phyloP scores from a whole-genome alignment of 2,888 invertebrate genomes.

The Stenodera caucasica region DNA sequence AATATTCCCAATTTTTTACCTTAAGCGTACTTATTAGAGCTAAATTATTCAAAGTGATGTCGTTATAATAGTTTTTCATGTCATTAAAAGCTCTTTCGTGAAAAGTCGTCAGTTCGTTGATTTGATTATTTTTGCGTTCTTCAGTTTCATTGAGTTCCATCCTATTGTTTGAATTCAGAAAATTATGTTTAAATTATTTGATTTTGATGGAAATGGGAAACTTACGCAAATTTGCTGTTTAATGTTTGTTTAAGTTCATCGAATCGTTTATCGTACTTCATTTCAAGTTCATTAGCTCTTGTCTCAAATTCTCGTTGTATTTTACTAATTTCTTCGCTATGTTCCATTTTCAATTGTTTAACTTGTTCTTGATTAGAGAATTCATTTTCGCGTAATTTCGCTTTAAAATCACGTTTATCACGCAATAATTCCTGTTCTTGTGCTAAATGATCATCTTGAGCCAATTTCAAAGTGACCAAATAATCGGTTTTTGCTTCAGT shows the following conservation, averaged over 20 bases:
- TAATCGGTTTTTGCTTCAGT: constrained; percentile 84
- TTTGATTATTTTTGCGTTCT: constrained; percentile 87
- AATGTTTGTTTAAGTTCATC: constrained; percentile 71
- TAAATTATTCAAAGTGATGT: constrained; percentile 90
- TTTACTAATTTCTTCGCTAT: constrained; percentile 59
- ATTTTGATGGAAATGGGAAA: too few species aligned
- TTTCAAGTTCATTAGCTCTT: constrained; percentile 69
- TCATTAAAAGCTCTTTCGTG: constrained; percentile 86
- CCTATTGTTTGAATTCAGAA: too few species aligned
- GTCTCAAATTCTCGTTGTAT: constrained; percentile 66
- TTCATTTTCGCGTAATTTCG: constrained; percentile 69
- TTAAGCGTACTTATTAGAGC: constrained; percentile 88
- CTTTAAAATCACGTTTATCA: constrained; percentile 71
- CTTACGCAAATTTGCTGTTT: constrained; percentile 64
- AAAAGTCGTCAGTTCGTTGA: constrained; percentile 73
- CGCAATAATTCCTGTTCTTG: constrained; percentile 77
- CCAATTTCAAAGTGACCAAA: constrained; percentile 77
- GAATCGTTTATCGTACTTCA: constrained; percentile 75
- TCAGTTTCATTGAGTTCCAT: constrained; percentile 88
- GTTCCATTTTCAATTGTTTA: constrained; percentile 68
- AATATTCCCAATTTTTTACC: constrained; percentile 49
- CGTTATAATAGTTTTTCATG: constrained; percentile 93
- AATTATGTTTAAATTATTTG: too few species aligned
- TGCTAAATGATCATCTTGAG: constrained; percentile 78
- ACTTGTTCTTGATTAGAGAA: constrained; percentile 72